Conservation (phyloP, 2,888 invertebrate genomes). For the Cistogaster globosa region DNA sequence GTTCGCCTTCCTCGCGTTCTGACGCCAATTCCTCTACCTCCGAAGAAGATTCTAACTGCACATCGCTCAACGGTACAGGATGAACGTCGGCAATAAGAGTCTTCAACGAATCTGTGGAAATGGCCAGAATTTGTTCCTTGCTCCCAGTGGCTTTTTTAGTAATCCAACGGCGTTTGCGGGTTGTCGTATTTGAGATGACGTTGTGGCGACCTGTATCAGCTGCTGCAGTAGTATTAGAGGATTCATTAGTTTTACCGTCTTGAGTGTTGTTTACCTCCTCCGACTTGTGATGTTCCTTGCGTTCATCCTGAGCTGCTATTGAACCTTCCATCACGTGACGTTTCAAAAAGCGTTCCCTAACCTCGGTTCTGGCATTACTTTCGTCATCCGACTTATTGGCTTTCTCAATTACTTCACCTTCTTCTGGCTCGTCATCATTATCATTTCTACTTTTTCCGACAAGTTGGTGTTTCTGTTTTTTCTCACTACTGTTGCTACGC, state of each 20-base stretch:
- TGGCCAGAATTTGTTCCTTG: constrained; percentile 86
- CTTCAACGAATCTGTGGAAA: constrained; percentile 90
- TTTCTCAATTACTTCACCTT: constrained; percentile 59
- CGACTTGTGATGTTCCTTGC: constrained; percentile 63
- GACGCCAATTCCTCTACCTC: constrained; percentile 81
- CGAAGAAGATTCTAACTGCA: constrained; percentile 82
- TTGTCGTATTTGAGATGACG: constrained; percentile 28
- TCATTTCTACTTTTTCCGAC: neutral
- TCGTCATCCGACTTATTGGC: constrained; percentile 50
- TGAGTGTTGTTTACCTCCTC: constrained; percentile 71
- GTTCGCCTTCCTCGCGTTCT: constrained; percentile 80
- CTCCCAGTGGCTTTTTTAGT: constrained; percentile 83
- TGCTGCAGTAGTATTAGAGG: constrained; percentile 71
- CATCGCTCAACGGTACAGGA: constrained; percentile 86
- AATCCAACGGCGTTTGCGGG: constrained; percentile 79
- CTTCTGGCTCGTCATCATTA: constrained; percentile 63
- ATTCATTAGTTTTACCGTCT: constrained; percentile 71
- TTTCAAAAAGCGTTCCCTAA: constrained; percentile 54
- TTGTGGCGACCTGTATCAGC: constrained; percentile 68
- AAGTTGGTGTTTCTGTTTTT: constrained; percentile 20
- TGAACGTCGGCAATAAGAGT: constrained; percentile 86
- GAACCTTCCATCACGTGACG: constrained; percentile 37
- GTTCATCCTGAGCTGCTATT: constrained; percentile 49
- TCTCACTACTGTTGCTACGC: constrained; percentile 61
- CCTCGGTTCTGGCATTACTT: constrained; percentile 27